Percentiles rank a stretch among this genome's conserved stretches.
Evolutionary conservation across 1,140 invertebrate genomes (phyloP).

Genomic region (Chironomus tepperi): DNA sequence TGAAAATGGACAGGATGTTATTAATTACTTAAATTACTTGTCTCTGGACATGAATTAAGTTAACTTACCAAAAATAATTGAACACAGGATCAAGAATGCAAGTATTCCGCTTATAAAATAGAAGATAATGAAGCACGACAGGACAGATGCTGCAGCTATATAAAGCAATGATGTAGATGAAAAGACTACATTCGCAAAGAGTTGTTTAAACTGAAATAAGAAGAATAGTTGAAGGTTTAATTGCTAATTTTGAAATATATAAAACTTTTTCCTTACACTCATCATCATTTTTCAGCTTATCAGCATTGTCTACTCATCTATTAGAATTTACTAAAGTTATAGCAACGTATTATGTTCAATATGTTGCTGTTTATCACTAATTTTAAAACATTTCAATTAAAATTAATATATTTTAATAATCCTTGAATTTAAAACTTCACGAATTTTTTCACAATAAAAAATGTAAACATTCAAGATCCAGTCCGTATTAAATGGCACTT

Average conservation of each 20-base stretch:
- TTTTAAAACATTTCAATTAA: too few species aligned
- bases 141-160: background rate
- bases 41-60: too few species aligned
- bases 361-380: too few species aligned
- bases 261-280: background rate
- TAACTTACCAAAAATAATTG: background rate
- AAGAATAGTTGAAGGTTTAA: too few species aligned
- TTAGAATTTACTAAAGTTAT: too few species aligned
- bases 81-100: background rate
- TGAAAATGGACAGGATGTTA: constrained; percentile 34
- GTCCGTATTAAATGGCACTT: too few species aligned
- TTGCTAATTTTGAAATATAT: too few species aligned
- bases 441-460: too few species aligned
- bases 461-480: too few species aligned
- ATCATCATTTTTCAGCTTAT: constrained; percentile 13
- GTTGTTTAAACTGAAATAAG: background rate
- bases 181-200: background rate
- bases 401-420: too few species aligned
- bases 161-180: background rate
- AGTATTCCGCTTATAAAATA: constrained; percentile 1
- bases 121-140: background rate
- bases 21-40: background rate
- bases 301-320: background rate
- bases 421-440: too few species aligned
- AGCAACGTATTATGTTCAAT: too few species aligned